Evolutionary conservation across 2,113 vertebrate genomes (phyloP).

Genomic region (Passer domesticus): DNA sequence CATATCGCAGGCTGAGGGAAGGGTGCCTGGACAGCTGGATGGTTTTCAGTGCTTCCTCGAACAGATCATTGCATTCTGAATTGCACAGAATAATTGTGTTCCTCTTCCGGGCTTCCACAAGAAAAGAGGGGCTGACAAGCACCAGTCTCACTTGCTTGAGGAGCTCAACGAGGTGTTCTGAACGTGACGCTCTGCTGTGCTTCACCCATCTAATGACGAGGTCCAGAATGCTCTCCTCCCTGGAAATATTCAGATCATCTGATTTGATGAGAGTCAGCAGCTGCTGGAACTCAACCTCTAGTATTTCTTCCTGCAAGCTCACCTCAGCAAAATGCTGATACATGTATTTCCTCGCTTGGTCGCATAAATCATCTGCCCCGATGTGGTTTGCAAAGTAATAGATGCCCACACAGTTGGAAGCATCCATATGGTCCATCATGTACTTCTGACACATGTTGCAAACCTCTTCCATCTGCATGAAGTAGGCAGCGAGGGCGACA

Average conservation of each 20-base stretch:
- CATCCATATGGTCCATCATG: slow-evolving; percentile 94
- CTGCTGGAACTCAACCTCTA: slow-evolving; percentile 89
- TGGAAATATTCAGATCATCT: slow-evolving; percentile 91
- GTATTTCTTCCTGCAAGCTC: slow-evolving; percentile 88
- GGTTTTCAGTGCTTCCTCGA: slow-evolving; percentile 74
- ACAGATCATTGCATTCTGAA: slow-evolving; percentile 79
- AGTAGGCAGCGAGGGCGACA: slow-evolving; percentile 87
- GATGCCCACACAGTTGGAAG: slow-evolving; percentile 92
- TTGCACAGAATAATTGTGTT: slow-evolving; percentile 85
- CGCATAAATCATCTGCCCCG: slow-evolving; percentile 87
- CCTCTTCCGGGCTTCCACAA: slow-evolving; percentile 83
- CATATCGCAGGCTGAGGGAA: slow-evolving; percentile 85
- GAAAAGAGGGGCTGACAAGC: slow-evolving; percentile 83
- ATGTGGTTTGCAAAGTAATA: slow-evolving; percentile 92
- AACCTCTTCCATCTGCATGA: slow-evolving; percentile 94
- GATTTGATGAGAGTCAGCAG: slow-evolving; percentile 84
- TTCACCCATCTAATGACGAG: slow-evolving; percentile 90
- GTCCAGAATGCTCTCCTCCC: slow-evolving; percentile 92
- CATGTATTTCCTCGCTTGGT: slow-evolving; percentile 84
- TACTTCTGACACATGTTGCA: slow-evolving; percentile 84
- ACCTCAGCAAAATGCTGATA: slow-evolving; percentile 90
- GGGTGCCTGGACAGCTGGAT: slow-evolving; percentile 74
- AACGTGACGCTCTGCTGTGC: slow-evolving; percentile 71
- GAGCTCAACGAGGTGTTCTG: slow-evolving; percentile 82
- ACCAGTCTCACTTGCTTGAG: slow-evolving; percentile 87